A percentile compares a stretch with the other conserved stretches of the same genome.
Conservation (phyloP, 1,140 invertebrate genomes). For the Pseudomyrmex concolor region DNA sequence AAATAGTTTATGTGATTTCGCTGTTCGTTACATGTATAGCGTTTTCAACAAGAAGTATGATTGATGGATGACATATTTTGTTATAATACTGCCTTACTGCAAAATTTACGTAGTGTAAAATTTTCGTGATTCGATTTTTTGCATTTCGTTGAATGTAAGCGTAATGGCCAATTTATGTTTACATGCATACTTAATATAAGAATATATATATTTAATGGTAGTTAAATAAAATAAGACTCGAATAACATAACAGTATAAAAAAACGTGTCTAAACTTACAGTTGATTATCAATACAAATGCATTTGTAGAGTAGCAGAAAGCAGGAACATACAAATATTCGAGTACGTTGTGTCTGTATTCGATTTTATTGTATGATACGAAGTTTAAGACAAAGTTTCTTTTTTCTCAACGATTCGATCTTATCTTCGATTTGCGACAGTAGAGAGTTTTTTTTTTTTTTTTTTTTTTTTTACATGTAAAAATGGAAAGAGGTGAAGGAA, state of each 20-base stretch:
- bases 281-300: conserved; percentile 39
- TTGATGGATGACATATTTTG: not conserved
- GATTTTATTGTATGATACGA: conserved; percentile 25
- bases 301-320: conserved; percentile 26
- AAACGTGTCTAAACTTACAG: conserved; percentile 67
- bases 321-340: conserved; percentile 24
- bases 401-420: conserved; percentile 10
- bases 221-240: conserved; percentile 23
- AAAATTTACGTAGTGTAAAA: not conserved
- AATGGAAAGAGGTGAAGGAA: conserved; percentile 37
- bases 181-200: not conserved
- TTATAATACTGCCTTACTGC: not conserved
- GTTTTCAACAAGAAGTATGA: conserved; percentile 11
- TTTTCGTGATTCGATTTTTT: not conserved
- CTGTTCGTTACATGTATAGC: not conserved
- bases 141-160: not conserved
- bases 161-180: conserved; percentile 23
- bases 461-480: conserved; percentile 23
- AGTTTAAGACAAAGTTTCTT: conserved; percentile 35
- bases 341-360: not conserved
- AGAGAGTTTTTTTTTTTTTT: not conserved
- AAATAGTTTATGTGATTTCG: not conserved
- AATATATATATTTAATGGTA: not conserved
- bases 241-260: conserved; percentile 59
- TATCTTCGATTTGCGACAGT: conserved; percentile 29